Base-by-base conservation (phyloP, 2,888 invertebrate genomes). In the Gnatocerus cornutus region DNA sequence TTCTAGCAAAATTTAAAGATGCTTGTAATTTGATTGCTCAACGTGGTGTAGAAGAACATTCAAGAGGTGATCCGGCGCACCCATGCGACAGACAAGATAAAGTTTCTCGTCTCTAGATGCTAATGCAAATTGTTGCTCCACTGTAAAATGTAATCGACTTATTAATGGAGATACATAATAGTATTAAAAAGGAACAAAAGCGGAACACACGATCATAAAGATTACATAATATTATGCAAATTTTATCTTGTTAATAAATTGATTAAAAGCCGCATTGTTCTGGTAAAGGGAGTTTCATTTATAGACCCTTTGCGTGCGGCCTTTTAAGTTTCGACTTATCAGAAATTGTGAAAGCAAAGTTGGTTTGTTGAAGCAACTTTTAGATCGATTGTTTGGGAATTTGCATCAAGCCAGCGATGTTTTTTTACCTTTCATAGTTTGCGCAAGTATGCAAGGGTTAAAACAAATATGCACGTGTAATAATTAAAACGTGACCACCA, bases 51-150 rank as follows among this genome's bases (percentile, higher is more conserved):
- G 3, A 33, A 21, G 33, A 33, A 33, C 33, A 33, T 33, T 33
- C 33, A 33, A 33, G 33, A 33, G 33, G 33, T 33, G 7, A 33
- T 33, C 33, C 33, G 33, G 33, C 33, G 33, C 33, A 33, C 33
- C 33, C 33, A 33, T 33, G 33, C 33, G 33, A 33, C 33, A 33
- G 33, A 33, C 33, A n/a, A 33, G 33, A 33, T 33, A 33, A 21
- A 21, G 33, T 33, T 33, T 33, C 33, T 33, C 33, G 33, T 33
- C 33, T 33, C 33, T 33, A 33, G 33, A 7, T 33, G 7, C 33
- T 33, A 33, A 33, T 33, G 33, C 33, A 33, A 33, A 33, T 33
- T 33, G 33, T 33, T 4, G n/a, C 7, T 33, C 33, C 33, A 33
- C 33, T n/a, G 33, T 7, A 33, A 33, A 33, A 33, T 33, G 2